Conservation (phyloP, 2,113 vertebrate genomes). For the Microtus montanus region DNA sequence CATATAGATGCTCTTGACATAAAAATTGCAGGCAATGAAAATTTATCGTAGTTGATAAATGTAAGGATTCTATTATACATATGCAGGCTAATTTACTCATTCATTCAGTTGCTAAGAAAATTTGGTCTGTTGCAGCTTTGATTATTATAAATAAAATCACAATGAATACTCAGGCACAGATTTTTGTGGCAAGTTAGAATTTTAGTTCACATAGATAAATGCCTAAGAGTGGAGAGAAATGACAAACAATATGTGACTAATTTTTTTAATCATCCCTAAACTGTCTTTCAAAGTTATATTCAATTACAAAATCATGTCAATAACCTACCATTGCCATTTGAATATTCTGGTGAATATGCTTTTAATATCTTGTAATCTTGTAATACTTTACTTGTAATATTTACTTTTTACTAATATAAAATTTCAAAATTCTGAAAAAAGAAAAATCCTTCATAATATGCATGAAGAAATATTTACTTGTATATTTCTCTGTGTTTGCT, state of each 20-base stretch:
- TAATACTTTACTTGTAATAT: background rate
- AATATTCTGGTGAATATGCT: background rate
- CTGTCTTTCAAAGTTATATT: background rate
- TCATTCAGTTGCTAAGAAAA: background rate
- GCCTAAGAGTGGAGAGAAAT: background rate
- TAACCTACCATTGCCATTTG: background rate
- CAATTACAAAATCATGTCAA: rapidly evolving
- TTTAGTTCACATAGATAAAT: background rate
- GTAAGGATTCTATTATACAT: background rate
- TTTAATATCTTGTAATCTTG: background rate
- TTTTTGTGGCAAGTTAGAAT: background rate
- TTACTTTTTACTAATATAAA: background rate
- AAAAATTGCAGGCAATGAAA: background rate
- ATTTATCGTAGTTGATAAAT: background rate
- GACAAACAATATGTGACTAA: background rate
- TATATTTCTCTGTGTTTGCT: background rate
- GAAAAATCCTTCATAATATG: background rate
- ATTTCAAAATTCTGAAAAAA: background rate
- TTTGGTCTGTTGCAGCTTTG: background rate
- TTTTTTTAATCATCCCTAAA: too few species aligned
- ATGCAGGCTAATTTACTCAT: background rate
- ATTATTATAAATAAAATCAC: background rate
- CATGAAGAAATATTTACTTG: background rate
- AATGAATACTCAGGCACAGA: background rate
- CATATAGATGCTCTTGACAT: background rate